phyloP scores from a whole-genome alignment of 2,113 vertebrate genomes.

The Anseranas semipalmata region DNA sequence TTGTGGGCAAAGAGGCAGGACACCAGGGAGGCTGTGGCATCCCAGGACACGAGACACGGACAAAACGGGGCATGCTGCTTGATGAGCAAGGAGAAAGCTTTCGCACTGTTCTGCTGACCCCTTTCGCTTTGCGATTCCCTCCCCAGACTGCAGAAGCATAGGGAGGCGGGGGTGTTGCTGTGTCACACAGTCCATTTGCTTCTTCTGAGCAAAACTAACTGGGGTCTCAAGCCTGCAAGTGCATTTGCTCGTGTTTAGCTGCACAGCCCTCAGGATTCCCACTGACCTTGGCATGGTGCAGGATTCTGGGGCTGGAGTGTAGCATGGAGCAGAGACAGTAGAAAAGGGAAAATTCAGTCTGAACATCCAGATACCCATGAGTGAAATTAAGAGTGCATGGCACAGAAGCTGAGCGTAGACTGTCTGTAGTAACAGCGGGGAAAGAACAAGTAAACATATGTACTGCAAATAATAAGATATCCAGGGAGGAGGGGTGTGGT shows the following conservation, averaged over 20 bases:
- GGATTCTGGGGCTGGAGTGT: background rate
- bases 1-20: background rate
- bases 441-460: background rate
- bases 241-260: background rate
- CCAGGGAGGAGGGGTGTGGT: fast-evolving
- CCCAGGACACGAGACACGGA: background rate
- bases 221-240: fast-evolving
- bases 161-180: fast-evolving
- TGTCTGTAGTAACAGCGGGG: background rate
- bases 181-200: background rate
- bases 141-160: background rate
- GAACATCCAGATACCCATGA: background rate
- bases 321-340: background rate
- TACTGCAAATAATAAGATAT: background rate
- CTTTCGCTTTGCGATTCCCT: background rate
- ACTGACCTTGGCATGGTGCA: fast-evolving
- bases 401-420: background rate
- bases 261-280: background rate
- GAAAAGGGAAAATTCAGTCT: background rate
- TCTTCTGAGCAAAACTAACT: background rate
- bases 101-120: background rate
- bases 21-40: background rate
- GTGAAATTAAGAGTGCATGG: background rate
- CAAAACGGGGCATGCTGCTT: background rate
- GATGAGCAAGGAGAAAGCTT: background rate